Base-by-base conservation (phyloP, 2,113 vertebrate species). In the Rhynchomys soricoides region DNA sequence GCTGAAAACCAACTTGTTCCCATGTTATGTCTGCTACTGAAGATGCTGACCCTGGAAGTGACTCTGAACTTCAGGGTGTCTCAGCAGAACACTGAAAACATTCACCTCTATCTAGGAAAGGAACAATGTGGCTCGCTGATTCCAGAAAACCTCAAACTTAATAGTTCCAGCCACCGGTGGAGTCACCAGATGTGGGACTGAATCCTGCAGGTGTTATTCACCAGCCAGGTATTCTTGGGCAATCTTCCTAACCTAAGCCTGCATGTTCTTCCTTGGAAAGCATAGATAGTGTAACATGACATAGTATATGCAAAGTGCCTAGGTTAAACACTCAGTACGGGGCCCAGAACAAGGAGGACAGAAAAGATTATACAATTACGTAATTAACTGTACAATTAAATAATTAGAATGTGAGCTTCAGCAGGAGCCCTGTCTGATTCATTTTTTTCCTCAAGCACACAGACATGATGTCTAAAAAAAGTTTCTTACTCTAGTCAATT, bases 201-300 rank as follows among this genome's bases (percentile, higher is more conserved):
- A 94, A 96, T 90, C 70, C 55, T 92, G 59, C 96, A 82, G 29
- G 52, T 64, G 59, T 83, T 57, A 71, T 50, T 93, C 73, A 81
- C 81, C 26, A 92, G 40, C 45, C 81, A 37, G 57, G 43, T 52
- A 94, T 48, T 59, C 34, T 86, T 68, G 43, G 64, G 78, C 66
- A 62, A 16, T 66, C 11, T 68, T 73, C 50, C 57, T 90, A 85
- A 86, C 66, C 83, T 92, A 22, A 57, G 19, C 43, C 89, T 94
- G 55, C 75, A 48, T 22, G 83, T 86, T 90, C 57, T 95, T 90
- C 79, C 66, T 57, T 55, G 22, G 43, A 83, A 93, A 93, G 82
- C 5, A 22, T 34, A 71, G 31, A 64, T 13, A 68, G 59, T 57
- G 48, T 55, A 92, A 89, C 79, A 70, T 59, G 40, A 96, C 90